Conservation (phyloP, 2,797 vertebrate genomes). For the Fistularia tabacaria region DNA sequence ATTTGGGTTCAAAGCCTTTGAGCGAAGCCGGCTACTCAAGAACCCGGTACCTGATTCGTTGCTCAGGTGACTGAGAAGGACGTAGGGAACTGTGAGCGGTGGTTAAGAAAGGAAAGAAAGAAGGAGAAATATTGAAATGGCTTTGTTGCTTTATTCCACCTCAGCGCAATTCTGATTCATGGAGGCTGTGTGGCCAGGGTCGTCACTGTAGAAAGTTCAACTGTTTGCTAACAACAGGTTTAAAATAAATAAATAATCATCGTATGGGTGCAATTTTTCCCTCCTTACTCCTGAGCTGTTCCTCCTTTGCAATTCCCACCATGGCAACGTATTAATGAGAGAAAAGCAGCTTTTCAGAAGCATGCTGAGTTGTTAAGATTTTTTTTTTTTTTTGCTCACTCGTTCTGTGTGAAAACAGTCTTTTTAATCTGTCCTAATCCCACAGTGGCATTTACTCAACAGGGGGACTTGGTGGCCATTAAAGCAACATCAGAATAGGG, state of each 20-base stretch:
- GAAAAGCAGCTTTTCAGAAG: slow-evolving; percentile 61
- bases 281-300: slow-evolving; percentile 9
- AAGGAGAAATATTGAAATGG: slow-evolving; percentile 54
- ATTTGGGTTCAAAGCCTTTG: slow-evolving; percentile 37
- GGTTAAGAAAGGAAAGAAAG: slow-evolving; percentile 54
- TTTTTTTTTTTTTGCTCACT: slow-evolving; percentile 38
- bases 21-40: slow-evolving; percentile 37
- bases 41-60: slow-evolving; percentile 92
- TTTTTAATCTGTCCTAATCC: slow-evolving; percentile 67
- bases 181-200: slow-evolving; percentile 1
- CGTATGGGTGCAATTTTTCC: slow-evolving; percentile 13
- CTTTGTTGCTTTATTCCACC: slow-evolving; percentile 21
- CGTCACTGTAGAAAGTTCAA: not conserved
- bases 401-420: slow-evolving; percentile 52
- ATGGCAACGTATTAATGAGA: slow-evolving; percentile 44
- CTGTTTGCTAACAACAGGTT: not conserved
- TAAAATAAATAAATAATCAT: slow-evolving; percentile 15
- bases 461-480: slow-evolving; percentile 53
- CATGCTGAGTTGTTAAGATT: slow-evolving; percentile 56
- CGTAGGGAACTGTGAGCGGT: slow-evolving; percentile 75
- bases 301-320: slow-evolving; percentile 29
- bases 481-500: slow-evolving; percentile 31
- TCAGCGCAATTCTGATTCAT: slow-evolving; percentile 12
- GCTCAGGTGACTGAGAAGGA: slow-evolving; percentile 93
- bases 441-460: slow-evolving; percentile 64